These are phyloP conservation scores for Gymnoscopelus microlampas DNA, from an alignment of 2,797 vertebrate genomes.

Conservation along the genomic window DNA sequence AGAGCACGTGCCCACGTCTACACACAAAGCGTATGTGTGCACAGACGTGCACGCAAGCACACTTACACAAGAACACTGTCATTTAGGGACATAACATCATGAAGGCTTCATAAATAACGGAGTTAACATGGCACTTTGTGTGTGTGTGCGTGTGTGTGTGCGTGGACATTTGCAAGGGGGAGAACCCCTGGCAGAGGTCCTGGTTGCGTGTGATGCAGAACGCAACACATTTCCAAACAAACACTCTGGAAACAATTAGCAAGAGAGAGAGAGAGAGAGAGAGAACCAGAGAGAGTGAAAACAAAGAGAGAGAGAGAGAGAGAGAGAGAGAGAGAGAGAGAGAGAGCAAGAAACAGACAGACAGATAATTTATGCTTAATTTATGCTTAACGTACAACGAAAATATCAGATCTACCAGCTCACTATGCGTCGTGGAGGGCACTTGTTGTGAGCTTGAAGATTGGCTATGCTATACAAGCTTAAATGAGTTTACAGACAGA, in stretches of 20 bases:
- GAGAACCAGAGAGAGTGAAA: conserved; percentile 37
- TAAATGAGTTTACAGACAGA: no score
- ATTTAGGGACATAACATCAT: conserved; percentile 13
- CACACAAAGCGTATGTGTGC: no score
- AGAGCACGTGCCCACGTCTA: no score
- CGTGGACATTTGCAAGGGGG: conserved; percentile 33
- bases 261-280: conserved; percentile 52
- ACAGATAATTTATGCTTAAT: no score
- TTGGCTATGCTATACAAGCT: no score
- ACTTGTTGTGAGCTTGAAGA: no score
- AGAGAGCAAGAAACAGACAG: background rate
- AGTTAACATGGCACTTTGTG: conserved; percentile 43
- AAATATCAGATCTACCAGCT: no score
- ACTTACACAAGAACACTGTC: no score
- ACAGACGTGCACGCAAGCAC: no score
- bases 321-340: conserved; percentile 11
- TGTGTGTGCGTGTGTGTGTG: conserved; percentile 37
- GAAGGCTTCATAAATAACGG: conserved; percentile 33
- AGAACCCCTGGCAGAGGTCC: conserved; percentile 62
- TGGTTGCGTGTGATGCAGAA: conserved; percentile 75
- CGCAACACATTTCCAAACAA: conserved; percentile 77
- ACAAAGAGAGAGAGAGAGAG: conserved; percentile 24
- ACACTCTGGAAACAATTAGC: conserved; percentile 77
- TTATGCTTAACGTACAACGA: no score
- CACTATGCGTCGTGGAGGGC: no score